phyloP scores from a whole-genome alignment of 2,113 vertebrate genomes.

The Triplophysa siluroides region DNA sequence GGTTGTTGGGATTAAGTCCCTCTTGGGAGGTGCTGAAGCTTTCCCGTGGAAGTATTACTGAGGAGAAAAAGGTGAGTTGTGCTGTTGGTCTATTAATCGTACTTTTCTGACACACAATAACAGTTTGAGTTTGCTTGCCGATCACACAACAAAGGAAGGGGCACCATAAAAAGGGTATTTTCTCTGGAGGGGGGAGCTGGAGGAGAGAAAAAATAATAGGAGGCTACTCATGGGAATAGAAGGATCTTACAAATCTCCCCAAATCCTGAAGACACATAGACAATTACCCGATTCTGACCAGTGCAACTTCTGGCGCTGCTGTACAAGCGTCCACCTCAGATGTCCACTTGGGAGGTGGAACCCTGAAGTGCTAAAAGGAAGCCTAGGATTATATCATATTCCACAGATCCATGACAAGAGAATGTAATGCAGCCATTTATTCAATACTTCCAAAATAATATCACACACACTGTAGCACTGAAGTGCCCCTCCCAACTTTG shows the following conservation, averaged over 20 bases:
- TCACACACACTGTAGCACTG: not conserved
- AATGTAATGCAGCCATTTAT: too few species aligned
- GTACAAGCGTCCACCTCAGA: not conserved
- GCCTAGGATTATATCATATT: not conserved
- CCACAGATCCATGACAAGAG: not conserved
- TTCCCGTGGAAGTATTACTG: conserved; percentile 61
- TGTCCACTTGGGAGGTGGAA: not conserved
- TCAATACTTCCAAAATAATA: not conserved
- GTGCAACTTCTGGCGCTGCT: not conserved
- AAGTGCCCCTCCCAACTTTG: not conserved
- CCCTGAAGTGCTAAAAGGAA: too few species aligned
- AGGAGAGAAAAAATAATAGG: conserved; percentile 2
- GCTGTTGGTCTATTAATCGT: conserved; percentile 36
- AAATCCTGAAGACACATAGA: conserved; percentile 55
- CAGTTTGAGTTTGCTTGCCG: conserved; percentile 50
- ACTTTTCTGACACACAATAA: not conserved
- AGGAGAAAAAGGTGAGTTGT: conserved; percentile 69
- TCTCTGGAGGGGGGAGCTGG: conserved; percentile 52
- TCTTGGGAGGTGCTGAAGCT: conserved; percentile 64
- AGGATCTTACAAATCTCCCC: not conserved
- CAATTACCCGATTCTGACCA: conserved; percentile 59
- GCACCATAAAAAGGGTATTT: conserved; percentile 55
- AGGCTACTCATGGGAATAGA: conserved; percentile 15
- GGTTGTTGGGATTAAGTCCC: conserved; percentile 63
- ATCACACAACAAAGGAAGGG: conserved; percentile 65